Evolutionary conservation across 2,888 invertebrate genomes (phyloP).

Genomic region (Trachelus tabidus): DNA sequence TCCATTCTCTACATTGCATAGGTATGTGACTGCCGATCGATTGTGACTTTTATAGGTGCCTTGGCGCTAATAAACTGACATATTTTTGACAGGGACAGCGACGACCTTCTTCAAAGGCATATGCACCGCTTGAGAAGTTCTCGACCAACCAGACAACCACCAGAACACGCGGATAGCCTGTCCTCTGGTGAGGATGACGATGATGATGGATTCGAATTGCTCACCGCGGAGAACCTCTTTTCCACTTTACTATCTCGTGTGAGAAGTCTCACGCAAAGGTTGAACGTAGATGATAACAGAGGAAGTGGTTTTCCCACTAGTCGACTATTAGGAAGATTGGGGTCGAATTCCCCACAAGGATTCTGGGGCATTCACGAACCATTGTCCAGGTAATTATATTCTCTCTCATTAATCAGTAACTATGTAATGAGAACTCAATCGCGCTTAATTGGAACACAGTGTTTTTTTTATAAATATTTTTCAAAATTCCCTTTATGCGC

Average conservation of each 20-base stretch:
- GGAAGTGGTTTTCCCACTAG: slow-evolving; percentile 74
- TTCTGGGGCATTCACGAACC: slow-evolving; percentile 69
- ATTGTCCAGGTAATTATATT: slow-evolving; percentile 65
- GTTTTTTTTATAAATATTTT: neutral
- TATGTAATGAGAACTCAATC: neutral
- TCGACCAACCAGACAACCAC: slow-evolving; percentile 72
- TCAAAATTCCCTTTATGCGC: slow-evolving; percentile 9
- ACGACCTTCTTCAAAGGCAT: slow-evolving; percentile 59
- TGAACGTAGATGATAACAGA: slow-evolving; percentile 84
- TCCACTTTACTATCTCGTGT: slow-evolving; percentile 87
- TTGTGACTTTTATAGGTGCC: neutral
- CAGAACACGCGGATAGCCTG: slow-evolving; percentile 84
- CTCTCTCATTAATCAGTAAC: neutral
- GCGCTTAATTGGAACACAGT: neutral
- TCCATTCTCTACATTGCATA: slow-evolving; percentile 70
- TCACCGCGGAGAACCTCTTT: slow-evolving; percentile 91
- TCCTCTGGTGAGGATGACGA: slow-evolving; percentile 90
- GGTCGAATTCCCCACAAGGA: slow-evolving; percentile 58
- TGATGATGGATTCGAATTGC: slow-evolving; percentile 90
- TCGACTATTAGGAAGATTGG: slow-evolving; percentile 69
- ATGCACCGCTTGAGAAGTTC: slow-evolving; percentile 71
- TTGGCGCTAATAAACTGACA: neutral
- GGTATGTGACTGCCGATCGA: slow-evolving; percentile 42
- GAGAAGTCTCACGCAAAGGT: slow-evolving; percentile 84
- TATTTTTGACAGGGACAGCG: slow-evolving; percentile 47